phyloP scores from a whole-genome alignment of 2,888 invertebrate genomes.

The Aphodius granarius region DNA sequence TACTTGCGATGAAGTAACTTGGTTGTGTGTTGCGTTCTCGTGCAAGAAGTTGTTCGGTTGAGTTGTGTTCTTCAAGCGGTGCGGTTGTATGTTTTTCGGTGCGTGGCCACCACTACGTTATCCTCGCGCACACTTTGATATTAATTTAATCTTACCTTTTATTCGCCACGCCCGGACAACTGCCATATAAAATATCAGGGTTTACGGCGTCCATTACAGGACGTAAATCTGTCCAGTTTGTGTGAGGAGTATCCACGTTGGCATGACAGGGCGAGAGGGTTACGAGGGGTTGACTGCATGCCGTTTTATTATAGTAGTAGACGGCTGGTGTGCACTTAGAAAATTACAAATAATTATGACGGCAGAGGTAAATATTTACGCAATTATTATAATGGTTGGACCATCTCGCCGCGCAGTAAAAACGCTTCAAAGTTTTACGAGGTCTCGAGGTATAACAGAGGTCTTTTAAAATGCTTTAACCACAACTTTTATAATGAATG shows the following conservation, averaged over 20 bases:
- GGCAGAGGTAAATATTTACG: background rate
- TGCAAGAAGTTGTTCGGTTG: background rate
- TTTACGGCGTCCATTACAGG: background rate
- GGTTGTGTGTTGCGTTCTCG: background rate
- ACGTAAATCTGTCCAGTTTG: background rate
- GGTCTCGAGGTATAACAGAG: background rate
- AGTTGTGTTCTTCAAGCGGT: background rate
- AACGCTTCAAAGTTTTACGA: background rate
- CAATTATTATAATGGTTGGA: background rate
- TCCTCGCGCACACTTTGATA: background rate
- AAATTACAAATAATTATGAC: background rate
- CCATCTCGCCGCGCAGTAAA: background rate
- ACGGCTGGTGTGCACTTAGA: background rate
- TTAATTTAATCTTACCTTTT: background rate
- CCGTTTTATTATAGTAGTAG: background rate
- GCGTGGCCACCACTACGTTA: background rate
- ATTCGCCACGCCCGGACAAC: background rate
- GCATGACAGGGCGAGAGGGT: background rate
- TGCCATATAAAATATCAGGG: background rate
- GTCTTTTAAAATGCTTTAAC: background rate
- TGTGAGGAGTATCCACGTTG: background rate
- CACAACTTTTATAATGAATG: background rate
- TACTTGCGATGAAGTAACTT: background rate
- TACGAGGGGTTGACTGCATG: background rate
- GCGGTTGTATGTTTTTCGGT: background rate